A percentile compares a stretch with the other conserved stretches of the same genome.
phyloP scores from a whole-genome alignment of 2,888 invertebrate genomes.

The Nomada ferruginata region DNA sequence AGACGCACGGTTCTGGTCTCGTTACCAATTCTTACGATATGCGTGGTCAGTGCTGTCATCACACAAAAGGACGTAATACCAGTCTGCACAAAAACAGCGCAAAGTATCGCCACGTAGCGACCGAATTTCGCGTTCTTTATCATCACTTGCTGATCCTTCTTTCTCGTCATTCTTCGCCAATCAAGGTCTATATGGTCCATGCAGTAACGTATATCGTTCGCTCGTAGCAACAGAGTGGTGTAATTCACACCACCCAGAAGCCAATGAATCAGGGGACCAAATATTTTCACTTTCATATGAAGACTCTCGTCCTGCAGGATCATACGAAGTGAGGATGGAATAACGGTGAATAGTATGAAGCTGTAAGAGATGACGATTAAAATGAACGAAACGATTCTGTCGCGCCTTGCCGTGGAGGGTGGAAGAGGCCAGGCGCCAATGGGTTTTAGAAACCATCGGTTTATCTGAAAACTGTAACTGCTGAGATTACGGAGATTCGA shows the following conservation, averaged over 20 bases:
- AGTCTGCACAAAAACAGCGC: conserved; percentile 51
- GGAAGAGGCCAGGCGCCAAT: conserved; percentile 64
- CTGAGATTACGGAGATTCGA: conserved; percentile 4
- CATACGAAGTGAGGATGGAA: conserved; percentile 64
- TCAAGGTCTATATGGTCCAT: conserved; percentile 67
- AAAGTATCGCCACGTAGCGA: conserved; percentile 57
- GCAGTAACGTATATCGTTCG: conserved; percentile 44
- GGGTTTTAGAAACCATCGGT: conserved; percentile 62
- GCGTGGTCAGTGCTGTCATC: not conserved
- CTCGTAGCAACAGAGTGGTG: not conserved
- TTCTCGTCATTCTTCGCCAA: conserved; percentile 58
- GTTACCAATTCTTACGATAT: conserved; percentile 41
- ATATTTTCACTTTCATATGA: not conserved
- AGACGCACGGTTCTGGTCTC: conserved; percentile 43
- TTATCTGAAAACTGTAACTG: conserved; percentile 60
- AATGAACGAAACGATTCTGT: conserved; percentile 12
- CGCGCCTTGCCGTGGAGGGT: not conserved
- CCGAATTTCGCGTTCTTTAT: conserved; percentile 65
- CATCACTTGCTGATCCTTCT: conserved; percentile 67
- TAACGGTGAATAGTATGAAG: conserved; percentile 59
- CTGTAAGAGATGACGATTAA: conserved; percentile 27
- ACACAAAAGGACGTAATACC: conserved; percentile 48
- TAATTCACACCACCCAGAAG: not conserved
- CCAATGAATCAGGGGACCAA: conserved; percentile 3
- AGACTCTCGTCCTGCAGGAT: conserved; percentile 55